Evolutionary conservation across 2,113 vertebrate species (phyloP), one percentile per base, ranked within the genome.

Genomic region (Hemiscyllium ocellatum): DNA sequence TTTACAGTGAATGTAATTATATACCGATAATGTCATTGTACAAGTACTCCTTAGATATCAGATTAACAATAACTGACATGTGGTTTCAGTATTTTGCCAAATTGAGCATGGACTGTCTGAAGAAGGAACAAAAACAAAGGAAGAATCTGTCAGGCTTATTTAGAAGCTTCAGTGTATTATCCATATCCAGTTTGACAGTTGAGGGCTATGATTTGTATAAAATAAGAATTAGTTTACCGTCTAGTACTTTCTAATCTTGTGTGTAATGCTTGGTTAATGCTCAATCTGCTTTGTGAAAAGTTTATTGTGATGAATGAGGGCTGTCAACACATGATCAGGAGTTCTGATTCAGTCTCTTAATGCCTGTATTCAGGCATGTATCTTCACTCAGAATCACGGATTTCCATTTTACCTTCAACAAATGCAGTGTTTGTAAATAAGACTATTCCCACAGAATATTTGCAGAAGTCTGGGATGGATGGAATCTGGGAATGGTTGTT

Each of bases 1-100:
- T 95, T 95, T 95, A 26, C 22, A 95, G 47, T 29, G 68, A 95
- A 47, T 93, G 89, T 95, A 70, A 69, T 95, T 69, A 70, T 29
- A 70, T 50, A 26, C 42, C 93, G 12, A 70, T 95, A 95, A 95
- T 95, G 68, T 72, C 47, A 70, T 68, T 29, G 19, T 70, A 42
- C 17, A 50, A 42, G 22, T 29, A 72, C 20, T 70, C 86, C 37
- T 50, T 47, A 70, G 93, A 72, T 50, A 68, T 72, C 68, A 95
- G 68, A 95, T 70, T 95, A 95, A 95, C 68, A 47, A n/a, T 50
- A 70, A 42, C 68, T 95, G 93, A 95, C 93, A 72, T 50, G 68
- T 70, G 68, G 22, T 22, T 50, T 95, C 33, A 50, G 93, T 50
- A 29, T 70, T 72, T 95, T 95, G 66, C 93, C 93, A 95, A 95